Evolutionary conservation across 2,113 vertebrate genomes (phyloP).

Genomic region (Cyphomyrus discorhynchus): DNA sequence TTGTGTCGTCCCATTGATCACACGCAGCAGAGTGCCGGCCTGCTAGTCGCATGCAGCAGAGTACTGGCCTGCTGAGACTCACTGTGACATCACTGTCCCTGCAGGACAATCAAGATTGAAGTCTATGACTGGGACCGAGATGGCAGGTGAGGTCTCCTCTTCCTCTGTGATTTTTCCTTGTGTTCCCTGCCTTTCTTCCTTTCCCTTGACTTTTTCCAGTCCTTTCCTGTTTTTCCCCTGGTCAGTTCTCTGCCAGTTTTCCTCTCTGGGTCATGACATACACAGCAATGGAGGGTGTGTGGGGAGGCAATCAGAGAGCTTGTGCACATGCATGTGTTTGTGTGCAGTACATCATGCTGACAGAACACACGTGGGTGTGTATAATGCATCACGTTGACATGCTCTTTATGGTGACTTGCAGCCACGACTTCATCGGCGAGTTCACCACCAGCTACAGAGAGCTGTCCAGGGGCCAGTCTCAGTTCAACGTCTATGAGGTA

Average conservation of each 20-base stretch:
- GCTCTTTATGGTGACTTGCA: constrained; percentile 37
- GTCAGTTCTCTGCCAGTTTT: background rate
- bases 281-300: background rate
- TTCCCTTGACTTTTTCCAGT: background rate
- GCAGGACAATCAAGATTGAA: constrained; percentile 87
- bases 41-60: background rate
- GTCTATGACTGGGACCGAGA: constrained; percentile 93
- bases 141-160: constrained; percentile 67
- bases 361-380: background rate
- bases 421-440: constrained; percentile 96
- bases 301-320: background rate
- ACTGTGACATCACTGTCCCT: constrained; percentile 18
- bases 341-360: background rate
- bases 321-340: background rate
- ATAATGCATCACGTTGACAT: background rate
- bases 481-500: constrained; percentile 96
- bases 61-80: background rate
- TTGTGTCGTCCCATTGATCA: too few relatives aligned
- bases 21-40: background rate
- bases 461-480: constrained; percentile 86
- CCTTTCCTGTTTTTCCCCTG: background rate
- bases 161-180: background rate
- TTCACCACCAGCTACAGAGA: constrained; percentile 97
- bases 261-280: background rate
- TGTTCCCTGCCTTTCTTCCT: background rate